Evolutionary conservation across 2,113 vertebrate genomes (phyloP).

Genomic region (Oreochromis aureus): DNA sequence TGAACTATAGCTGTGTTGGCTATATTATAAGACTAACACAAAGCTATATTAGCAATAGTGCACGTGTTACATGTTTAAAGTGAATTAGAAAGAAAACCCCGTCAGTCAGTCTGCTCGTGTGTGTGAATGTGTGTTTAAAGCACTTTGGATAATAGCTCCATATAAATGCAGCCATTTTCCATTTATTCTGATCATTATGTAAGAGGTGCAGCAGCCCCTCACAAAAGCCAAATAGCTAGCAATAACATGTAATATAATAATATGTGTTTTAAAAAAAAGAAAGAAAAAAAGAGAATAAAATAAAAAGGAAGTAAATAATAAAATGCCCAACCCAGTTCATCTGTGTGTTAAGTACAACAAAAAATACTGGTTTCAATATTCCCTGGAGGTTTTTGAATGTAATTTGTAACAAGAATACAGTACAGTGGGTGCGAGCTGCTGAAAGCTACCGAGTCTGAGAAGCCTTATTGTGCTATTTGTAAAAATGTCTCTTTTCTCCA

Average conservation of each 20-base stretch:
- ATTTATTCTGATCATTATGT: not conserved
- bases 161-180: not conserved
- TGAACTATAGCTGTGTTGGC: not conserved
- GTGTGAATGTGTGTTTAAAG: not conserved
- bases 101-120: not conserved
- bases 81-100: not conserved
- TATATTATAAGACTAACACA: not conserved
- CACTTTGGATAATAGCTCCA: not conserved
- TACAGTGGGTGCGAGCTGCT: not conserved
- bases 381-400: not conserved
- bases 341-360: not conserved
- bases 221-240: not conserved
- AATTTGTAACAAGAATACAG: not conserved
- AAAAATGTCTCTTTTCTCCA: not conserved
- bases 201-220: not conserved
- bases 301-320: not conserved
- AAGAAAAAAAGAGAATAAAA: not conserved
- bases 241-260: not conserved
- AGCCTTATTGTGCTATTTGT: not conserved
- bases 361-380: not conserved
- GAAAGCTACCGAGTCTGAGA: not conserved
- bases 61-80: not conserved
- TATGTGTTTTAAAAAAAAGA: accelerated
- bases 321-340: not conserved
- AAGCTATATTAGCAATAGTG: not conserved